Evolutionary conservation across 1,140 invertebrate genomes (phyloP).

Genomic region (Papilio glaucus): DNA sequence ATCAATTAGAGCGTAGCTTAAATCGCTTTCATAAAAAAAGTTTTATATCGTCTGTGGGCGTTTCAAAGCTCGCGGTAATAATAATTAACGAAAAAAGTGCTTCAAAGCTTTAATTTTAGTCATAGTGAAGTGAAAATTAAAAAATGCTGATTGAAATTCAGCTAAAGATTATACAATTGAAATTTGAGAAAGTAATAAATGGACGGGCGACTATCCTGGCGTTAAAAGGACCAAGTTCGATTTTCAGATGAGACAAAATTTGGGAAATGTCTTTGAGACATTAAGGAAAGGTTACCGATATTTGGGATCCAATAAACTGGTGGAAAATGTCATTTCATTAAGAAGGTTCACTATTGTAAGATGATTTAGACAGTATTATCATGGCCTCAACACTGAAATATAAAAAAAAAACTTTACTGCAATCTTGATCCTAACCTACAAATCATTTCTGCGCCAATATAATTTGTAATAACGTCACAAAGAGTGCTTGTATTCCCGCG

Average conservation of each 20-base stretch:
- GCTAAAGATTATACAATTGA: neutral
- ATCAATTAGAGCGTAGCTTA: conserved; percentile 17
- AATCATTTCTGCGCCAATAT: neutral
- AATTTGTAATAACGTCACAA: conserved; percentile 19
- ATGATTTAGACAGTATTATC: too few relatives aligned
- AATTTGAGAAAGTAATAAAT: neutral
- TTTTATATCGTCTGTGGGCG: conserved; percentile 11
- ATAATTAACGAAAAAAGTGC: neutral
- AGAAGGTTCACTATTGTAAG: too few relatives aligned
- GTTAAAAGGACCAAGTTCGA: too few relatives aligned
- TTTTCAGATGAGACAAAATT: too few relatives aligned
- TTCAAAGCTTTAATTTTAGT: conserved; percentile 8
- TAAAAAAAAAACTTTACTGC: too few relatives aligned
- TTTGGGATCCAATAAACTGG: too few relatives aligned
- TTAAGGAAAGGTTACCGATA: too few relatives aligned
- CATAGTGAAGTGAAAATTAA: neutral
- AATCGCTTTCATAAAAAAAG: conserved; percentile 9
- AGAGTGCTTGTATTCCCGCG: conserved; percentile 17
- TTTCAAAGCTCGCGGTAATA: conserved; percentile 4
- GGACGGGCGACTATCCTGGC: too few relatives aligned
- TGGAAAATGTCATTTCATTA: too few relatives aligned
- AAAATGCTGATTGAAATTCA: neutral
- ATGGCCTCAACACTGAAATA: too few relatives aligned
- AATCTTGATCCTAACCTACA: neutral
- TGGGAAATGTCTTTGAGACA: too few relatives aligned